Evolutionary conservation across 2,888 invertebrate genomes (phyloP), one percentile per base, ranked within the genome.

Genomic region (Pheosia gnoma): DNA sequence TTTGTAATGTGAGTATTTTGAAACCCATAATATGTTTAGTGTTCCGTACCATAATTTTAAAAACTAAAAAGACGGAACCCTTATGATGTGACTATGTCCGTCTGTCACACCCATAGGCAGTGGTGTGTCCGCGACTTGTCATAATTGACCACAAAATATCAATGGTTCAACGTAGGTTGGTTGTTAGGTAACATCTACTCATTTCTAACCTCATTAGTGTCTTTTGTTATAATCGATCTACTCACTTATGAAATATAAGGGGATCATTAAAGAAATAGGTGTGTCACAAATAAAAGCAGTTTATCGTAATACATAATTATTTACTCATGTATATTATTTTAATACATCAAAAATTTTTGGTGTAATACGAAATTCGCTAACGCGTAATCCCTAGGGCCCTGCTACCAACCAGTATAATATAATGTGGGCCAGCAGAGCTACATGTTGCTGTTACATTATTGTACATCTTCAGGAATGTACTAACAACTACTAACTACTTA

Each of bases 401-500:
- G 60, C 74, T 70, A 81, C 82, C 76, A 78, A 82, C 81, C 77
- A 79, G 76, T 77, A 68, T 72, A 77, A 68, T 72, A 77, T 79
- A 77, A 78, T 74, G 72, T 87, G 86, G 88, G 89, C 87, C 88
- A 83, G 82, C 66, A 59, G 61, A 41, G 41, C 41, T 62, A 66
- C 66, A 77, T 79, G 79, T 73, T 83, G 81, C 78, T 82, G 80
- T 79, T 78, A 79, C 72, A 77, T 78, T 86, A 89, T 89, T 86
- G 92, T 92, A 92, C 92, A 91, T 90, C 70, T 53, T 86, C 83
- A 86, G 92, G 92, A 92, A 92, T 92, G 93, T 92, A 93, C 92
- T 87, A 86, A 81, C 80, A 79, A 80, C 86, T 88, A 87, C 73
- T 59, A 70, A 25, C 88, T 90, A 89, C 81, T 82, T 83, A 86